Base-by-base conservation (phyloP, 1,140 invertebrate species). In the Drosophila bocki region DNA sequence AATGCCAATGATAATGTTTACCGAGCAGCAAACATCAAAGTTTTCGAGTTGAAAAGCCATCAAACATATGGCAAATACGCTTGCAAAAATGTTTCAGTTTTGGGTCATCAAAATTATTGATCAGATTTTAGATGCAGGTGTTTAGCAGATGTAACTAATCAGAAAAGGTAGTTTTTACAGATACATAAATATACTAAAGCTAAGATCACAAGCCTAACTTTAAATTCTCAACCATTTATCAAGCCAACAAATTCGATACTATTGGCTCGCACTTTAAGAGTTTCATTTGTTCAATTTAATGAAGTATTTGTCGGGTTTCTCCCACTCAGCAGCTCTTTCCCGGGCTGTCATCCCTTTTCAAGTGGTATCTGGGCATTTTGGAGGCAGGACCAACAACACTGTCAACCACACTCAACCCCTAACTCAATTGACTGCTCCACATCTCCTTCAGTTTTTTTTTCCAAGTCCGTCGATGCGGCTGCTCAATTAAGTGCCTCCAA, bases 271-370 rank as follows among this genome's bases (percentile, higher is more conserved):
- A 60, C 45, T 72, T 72, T 33, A 72, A 56, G 70, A 51, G 54
- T 51, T 74, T 60, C 70, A 72, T 74, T 74, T 74, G 68, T 74
- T 50, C 68, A 72, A 71, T 74, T 72, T 72, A 74, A 74, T 72
- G 70, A 74, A 74, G 70, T 74, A 72, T 72, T 74, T 74, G 53
- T 74, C 45, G n/a, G 70, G 68, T 19, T 72, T 74, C 70, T 45
- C 37, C 22, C 22, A 39, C 13, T 32, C 29, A 12, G 11, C 44
- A 26, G 13, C 39, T 15, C 37, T 15, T 11, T 17, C 12, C 67
- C 42, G 29, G 41, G 33, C 75, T 68, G 47, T 47, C 75, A 77
- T 78, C 62, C 74, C 75, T 69, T 77, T 78, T 77, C 64, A 54
- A 75, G 70, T 48, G 42, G 53, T 60, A 74, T 74, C 53, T 29